Percentiles rank a stretch among this genome's conserved stretches.
phyloP scores from a whole-genome alignment of 2,113 vertebrate species.

The Sceloporus undulatus region DNA sequence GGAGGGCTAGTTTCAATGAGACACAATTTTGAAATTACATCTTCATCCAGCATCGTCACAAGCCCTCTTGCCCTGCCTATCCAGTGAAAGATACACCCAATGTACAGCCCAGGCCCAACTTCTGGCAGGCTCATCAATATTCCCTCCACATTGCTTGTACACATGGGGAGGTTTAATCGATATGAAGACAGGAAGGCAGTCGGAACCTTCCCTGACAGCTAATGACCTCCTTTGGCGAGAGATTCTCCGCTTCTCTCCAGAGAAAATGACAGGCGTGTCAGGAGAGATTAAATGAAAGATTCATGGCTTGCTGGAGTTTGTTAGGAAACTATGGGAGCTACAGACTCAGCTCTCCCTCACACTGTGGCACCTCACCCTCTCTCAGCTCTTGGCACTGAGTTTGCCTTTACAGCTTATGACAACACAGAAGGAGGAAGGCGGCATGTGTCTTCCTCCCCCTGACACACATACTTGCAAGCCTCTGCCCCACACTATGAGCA shows the following conservation, averaged over 20 bases:
- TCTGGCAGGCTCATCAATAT: slow-evolving; percentile 67
- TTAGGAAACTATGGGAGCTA: slow-evolving; percentile 33
- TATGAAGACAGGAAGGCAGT: slow-evolving; percentile 75
- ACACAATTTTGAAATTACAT: slow-evolving; percentile 12
- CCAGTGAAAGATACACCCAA: neutral
- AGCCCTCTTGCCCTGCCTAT: neutral
- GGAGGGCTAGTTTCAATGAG: neutral
- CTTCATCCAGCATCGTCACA: slow-evolving; percentile 31
- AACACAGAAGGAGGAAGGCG: neutral
- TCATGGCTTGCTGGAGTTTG: slow-evolving; percentile 76
- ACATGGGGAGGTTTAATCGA: slow-evolving; percentile 69
- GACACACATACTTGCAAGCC: neutral
- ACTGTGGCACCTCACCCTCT: neutral
- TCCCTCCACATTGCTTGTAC: slow-evolving; percentile 54
- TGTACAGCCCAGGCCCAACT: slow-evolving; percentile 33
- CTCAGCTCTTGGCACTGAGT: neutral
- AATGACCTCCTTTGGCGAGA: slow-evolving; percentile 78
- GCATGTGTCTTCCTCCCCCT: neutral
- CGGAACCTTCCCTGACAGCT: slow-evolving; percentile 76
- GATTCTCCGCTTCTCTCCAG: slow-evolving; percentile 69
- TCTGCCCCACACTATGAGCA: too few relatives aligned
- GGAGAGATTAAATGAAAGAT: slow-evolving; percentile 80
- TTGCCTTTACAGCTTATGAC: neutral
- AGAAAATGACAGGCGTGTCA: slow-evolving; percentile 80
- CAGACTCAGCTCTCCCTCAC: neutral